Percentiles rank a stretch among this genome's conserved stretches.
These are phyloP conservation scores for Hoplostethus mediterraneus DNA, from an alignment of 2,797 vertebrate species.

Conservation along the genomic window DNA sequence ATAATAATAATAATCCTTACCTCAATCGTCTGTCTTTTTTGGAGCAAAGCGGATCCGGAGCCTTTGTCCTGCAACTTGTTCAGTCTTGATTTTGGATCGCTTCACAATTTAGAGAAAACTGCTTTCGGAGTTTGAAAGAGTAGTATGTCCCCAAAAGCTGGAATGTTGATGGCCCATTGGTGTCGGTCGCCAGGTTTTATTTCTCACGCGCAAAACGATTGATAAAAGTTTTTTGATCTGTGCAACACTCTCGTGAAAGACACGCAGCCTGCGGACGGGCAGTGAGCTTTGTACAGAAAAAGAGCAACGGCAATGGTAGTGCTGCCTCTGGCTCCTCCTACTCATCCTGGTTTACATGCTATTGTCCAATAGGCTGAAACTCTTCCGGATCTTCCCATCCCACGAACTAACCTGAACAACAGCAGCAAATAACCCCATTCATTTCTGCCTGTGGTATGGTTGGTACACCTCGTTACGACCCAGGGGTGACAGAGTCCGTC, in stretches of 20 bases:
- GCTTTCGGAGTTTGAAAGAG: slow-evolving; percentile 18
- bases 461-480: no score
- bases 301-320: slow-evolving; percentile 3
- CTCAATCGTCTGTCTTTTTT: slow-evolving; percentile 34
- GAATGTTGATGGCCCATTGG: slow-evolving; percentile 62
- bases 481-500: no score
- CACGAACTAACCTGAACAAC: background rate
- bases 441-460: background rate
- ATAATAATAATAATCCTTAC: slow-evolving; percentile 50
- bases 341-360: slow-evolving; percentile 1
- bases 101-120: slow-evolving; percentile 39
- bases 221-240: slow-evolving; percentile 12
- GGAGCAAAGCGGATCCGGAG: slow-evolving; percentile 38
- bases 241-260: slow-evolving; percentile 7
- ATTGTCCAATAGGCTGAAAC: slow-evolving; percentile 56
- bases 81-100: slow-evolving; percentile 44
- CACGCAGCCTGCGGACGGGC: slow-evolving; percentile 42
- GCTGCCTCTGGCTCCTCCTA: slow-evolving; percentile 53
- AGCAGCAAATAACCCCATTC: background rate
- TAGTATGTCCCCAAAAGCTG: background rate
- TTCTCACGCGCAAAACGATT: slow-evolving; percentile 6
- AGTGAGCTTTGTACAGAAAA: slow-evolving; percentile 24
- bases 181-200: background rate
- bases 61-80: slow-evolving; percentile 68
- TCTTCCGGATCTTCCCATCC: background rate